phyloP scores from a whole-genome alignment of 2,113 vertebrate genomes.

The Rhombomys opimus region DNA sequence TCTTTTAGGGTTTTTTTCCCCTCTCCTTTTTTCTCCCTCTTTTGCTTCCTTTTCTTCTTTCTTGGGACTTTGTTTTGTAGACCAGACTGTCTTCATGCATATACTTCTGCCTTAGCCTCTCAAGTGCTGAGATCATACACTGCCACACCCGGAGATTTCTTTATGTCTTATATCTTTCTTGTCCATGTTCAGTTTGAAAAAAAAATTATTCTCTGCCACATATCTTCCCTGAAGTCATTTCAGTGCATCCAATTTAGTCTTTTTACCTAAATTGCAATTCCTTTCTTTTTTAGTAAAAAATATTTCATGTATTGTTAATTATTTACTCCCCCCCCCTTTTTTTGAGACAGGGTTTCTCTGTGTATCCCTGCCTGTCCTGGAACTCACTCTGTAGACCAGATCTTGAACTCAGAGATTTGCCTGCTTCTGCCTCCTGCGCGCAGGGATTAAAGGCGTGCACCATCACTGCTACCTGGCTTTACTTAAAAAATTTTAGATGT shows the following conservation, averaged over 20 bases:
- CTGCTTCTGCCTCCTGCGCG: neutral
- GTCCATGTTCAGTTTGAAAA: neutral
- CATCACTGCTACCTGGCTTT: neutral
- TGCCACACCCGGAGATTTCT: neutral
- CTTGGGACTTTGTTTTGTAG: neutral
- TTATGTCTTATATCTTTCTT: neutral
- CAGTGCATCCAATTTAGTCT: slow-evolving; percentile 16
- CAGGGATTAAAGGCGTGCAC: neutral
- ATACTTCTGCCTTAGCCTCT: neutral
- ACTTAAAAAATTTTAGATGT: neutral
- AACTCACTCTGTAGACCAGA: neutral
- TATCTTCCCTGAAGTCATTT: slow-evolving; percentile 27
- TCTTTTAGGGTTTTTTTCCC: slow-evolving; percentile 3
- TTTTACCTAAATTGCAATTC: neutral
- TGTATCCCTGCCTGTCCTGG: neutral
- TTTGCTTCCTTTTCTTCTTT: no score
- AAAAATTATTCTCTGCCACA: neutral
- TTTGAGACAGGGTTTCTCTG: neutral
- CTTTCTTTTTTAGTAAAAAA: slow-evolving; percentile 31
- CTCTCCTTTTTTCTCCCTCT: no score
- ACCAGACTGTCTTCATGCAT: neutral
- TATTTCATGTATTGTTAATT: slow-evolving; percentile 14
- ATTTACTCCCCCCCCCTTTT: neutral
- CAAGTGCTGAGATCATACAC: neutral
- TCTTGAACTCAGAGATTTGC: neutral